Evolutionary conservation across 1,140 invertebrate species (phyloP).

Genomic region (Eubasilissa regina): DNA sequence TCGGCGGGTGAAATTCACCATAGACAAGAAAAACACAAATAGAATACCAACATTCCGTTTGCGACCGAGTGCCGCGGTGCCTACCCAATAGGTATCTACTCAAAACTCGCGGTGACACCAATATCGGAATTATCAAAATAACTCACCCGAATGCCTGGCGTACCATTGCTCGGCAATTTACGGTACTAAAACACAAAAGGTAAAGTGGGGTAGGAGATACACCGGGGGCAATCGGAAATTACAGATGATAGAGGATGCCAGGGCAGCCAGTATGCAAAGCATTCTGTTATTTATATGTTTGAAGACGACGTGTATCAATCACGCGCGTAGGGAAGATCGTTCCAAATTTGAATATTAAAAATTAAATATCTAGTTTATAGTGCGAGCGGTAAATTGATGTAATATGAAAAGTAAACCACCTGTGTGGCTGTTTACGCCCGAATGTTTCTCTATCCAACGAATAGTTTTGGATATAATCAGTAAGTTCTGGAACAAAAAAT

Average conservation of each 20-base stretch:
- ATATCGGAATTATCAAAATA: slow-evolving; percentile 61
- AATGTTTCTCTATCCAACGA: too few species aligned
- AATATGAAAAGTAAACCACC: too few species aligned
- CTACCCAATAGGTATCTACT: neutral
- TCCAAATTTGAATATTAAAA: slow-evolving; percentile 32
- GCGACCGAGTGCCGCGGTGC: slow-evolving; percentile 8
- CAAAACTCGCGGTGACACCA: slow-evolving; percentile 52
- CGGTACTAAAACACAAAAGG: slow-evolving; percentile 50
- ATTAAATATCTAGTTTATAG: slow-evolving; percentile 21
- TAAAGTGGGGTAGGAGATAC: slow-evolving; percentile 31
- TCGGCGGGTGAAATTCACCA: slow-evolving; percentile 4
- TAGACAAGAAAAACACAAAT: slow-evolving; percentile 36
- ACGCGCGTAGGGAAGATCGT: slow-evolving; percentile 8
- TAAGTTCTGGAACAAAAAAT: too few species aligned
- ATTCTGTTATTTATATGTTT: slow-evolving; percentile 40
- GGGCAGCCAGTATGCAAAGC: slow-evolving; percentile 35
- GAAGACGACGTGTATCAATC: slow-evolving; percentile 28
- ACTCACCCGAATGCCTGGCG: slow-evolving; percentile 53
- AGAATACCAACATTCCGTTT: slow-evolving; percentile 33
- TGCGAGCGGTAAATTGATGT: slow-evolving; percentile 4
- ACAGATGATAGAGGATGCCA: slow-evolving; percentile 26
- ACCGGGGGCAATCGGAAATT: slow-evolving; percentile 40
- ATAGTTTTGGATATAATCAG: too few species aligned
- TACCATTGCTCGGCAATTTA: slow-evolving; percentile 49
- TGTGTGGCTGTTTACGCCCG: too few species aligned